Evolutionary conservation across 2,888 invertebrate species (phyloP).

Genomic region (Sipha maydis): DNA sequence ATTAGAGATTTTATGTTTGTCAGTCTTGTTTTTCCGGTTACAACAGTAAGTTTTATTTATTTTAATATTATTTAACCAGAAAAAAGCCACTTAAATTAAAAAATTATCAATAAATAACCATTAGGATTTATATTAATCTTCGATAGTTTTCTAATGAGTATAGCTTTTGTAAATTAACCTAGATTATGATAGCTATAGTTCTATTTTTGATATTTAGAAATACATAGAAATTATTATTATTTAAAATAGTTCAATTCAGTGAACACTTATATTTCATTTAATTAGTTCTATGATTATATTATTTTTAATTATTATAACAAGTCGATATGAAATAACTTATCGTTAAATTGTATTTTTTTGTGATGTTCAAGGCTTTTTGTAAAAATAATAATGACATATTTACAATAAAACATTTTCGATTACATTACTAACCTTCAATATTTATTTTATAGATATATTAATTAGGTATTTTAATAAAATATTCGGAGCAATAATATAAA

Average conservation of each 20-base stretch:
- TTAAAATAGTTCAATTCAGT: not conserved
- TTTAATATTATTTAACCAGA: not conserved
- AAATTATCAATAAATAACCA: too few species aligned
- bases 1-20: constrained; percentile 50
- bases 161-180: too few species aligned
- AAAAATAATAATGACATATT: constrained; percentile 38
- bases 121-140: too few species aligned
- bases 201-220: not conserved
- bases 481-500: not conserved
- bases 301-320: not conserved
- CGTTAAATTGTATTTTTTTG: not conserved
- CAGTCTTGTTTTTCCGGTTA: constrained; percentile 44
- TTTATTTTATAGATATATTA: not conserved
- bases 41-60: constrained; percentile 38
- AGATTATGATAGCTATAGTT: not conserved
- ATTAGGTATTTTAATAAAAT: not conserved
- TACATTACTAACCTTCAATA: not conserved
- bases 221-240: not conserved
- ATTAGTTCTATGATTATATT: not conserved
- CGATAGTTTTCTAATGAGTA: too few species aligned
- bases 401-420: too few species aligned
- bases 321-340: not conserved
- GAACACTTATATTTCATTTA: not conserved
- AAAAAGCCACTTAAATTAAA: not conserved
- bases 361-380: constrained; percentile 53